phyloP scores from a whole-genome alignment of 2,113 vertebrate species.

The Pagrus major region DNA sequence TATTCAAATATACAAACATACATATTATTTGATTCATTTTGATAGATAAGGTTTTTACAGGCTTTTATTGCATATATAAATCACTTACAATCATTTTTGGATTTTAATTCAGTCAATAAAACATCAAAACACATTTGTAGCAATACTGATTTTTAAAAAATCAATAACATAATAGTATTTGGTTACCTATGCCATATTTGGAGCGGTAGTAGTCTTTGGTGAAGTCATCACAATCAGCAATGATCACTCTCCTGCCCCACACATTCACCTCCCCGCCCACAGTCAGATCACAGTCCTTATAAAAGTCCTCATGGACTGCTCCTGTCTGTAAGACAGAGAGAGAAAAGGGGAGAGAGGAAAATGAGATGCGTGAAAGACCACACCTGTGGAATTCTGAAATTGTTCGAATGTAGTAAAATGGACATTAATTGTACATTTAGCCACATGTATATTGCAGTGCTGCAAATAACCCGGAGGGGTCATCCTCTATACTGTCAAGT shows the following conservation, averaged over 20 bases:
- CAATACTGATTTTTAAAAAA: background rate
- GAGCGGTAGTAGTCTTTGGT: slow-evolving; percentile 91
- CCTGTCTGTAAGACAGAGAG: slow-evolving; percentile 83
- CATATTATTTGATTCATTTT: no score
- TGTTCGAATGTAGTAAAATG: background rate
- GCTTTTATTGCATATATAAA: no score
- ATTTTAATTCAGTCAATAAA: background rate
- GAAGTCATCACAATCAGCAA: slow-evolving; percentile 94
- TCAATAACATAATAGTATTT: background rate
- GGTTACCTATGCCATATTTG: slow-evolving; percentile 90
- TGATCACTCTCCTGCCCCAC: slow-evolving; percentile 90
- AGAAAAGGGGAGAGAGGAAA: background rate
- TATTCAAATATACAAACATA: no score
- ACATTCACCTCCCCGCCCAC: slow-evolving; percentile 90
- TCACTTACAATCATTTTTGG: background rate
- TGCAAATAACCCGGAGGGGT: background rate
- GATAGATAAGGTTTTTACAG: no score
- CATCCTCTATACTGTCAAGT: background rate
- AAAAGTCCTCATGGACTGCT: slow-evolving; percentile 87
- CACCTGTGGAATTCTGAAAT: background rate
- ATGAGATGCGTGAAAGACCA: background rate
- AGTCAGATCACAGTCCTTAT: slow-evolving; percentile 90
- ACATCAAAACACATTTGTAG: background rate
- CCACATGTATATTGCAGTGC: background rate
- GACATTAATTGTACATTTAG: background rate